These are phyloP conservation scores for Aphaenogaster ashmeadi DNA, from an alignment of 1,140 invertebrate species.

Conservation along the genomic window DNA sequence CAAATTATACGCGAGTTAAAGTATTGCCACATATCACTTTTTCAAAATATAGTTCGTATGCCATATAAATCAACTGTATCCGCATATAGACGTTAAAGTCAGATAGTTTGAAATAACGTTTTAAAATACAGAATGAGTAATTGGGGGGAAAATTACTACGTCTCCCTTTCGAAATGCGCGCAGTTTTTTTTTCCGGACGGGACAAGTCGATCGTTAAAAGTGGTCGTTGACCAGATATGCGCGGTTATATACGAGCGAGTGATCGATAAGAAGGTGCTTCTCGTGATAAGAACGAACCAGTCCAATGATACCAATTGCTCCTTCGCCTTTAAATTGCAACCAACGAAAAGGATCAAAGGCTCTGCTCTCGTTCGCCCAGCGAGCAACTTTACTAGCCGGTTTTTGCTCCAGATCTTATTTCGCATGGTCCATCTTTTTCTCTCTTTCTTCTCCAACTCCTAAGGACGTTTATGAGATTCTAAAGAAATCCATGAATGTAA, in stretches of 20 bases:
- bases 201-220: slow-evolving; percentile 6
- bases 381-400: slow-evolving; percentile 43
- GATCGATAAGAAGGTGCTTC: slow-evolving; percentile 58
- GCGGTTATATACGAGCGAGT: slow-evolving; percentile 31
- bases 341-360: slow-evolving; percentile 61
- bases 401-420: slow-evolving; percentile 47
- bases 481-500: background rate
- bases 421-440: slow-evolving; percentile 18
- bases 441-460: slow-evolving; percentile 45
- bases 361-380: slow-evolving; percentile 26
- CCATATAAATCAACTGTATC: slow-evolving; percentile 15
- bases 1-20: slow-evolving; percentile 29
- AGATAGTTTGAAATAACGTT: background rate
- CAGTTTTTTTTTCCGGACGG: background rate
- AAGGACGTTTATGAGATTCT: background rate
- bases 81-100: background rate
- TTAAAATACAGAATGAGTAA: slow-evolving; percentile 47
- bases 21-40: slow-evolving; percentile 23
- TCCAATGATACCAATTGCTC: slow-evolving; percentile 42
- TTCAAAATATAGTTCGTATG: background rate
- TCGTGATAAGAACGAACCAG: slow-evolving; percentile 38
- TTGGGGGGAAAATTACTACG: slow-evolving; percentile 46
- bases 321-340: slow-evolving; percentile 59
- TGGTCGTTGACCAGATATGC: slow-evolving; percentile 17
- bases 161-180: slow-evolving; percentile 22